Percentiles rank a stretch among this genome's conserved stretches.
These are phyloP conservation scores for Rhopalosiphum maidis DNA, from an alignment of 1,140 invertebrate genomes.

Conservation along the genomic window DNA sequence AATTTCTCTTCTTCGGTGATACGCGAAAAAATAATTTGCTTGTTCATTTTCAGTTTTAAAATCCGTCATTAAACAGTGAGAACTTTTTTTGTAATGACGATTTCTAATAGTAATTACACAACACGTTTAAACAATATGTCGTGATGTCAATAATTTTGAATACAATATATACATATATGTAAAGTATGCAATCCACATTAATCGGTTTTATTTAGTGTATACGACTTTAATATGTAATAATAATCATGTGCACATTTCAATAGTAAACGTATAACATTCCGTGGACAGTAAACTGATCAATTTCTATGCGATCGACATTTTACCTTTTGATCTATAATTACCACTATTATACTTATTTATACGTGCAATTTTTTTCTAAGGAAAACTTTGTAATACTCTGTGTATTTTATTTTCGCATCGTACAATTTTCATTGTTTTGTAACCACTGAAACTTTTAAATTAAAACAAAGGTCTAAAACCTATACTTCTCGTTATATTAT, in stretches of 20 bases:
- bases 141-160: not conserved
- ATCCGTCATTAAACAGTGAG: not conserved
- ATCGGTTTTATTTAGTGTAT: not conserved
- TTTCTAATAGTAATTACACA: not conserved
- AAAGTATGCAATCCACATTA: not conserved
- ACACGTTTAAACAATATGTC: not conserved
- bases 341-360: too few relatives aligned
- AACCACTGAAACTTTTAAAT: not conserved
- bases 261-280: not conserved
- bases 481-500: not conserved
- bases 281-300: not conserved
- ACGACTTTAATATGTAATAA: not conserved
- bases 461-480: not conserved
- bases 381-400: not conserved
- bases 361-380: not conserved
- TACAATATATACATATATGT: not conserved
- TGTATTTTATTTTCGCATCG: not conserved
- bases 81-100: not conserved
- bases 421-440: not conserved
- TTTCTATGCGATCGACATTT: not conserved
- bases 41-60: not conserved
- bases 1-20: not conserved
- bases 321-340: not conserved
- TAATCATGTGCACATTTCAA: not conserved
- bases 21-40: not conserved